Evolutionary conservation across 2,797 vertebrate species (phyloP).

Genomic region (Craterocephalus amniculus): DNA sequence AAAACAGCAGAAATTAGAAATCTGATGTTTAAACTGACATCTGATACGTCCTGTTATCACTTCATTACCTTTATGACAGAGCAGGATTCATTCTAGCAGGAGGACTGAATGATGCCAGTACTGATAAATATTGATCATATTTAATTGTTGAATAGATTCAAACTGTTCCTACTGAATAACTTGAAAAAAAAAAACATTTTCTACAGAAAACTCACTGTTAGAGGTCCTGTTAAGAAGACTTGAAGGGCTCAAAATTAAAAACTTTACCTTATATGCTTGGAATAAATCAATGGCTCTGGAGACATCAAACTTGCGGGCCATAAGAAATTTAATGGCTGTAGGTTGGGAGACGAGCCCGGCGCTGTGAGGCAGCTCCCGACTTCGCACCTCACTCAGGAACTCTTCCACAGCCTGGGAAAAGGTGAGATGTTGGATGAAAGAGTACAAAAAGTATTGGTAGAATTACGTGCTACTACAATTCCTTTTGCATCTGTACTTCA

Average conservation of each 20-base stretch:
- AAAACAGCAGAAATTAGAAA: background rate
- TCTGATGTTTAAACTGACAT: background rate
- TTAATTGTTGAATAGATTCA: background rate
- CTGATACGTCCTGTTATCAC: background rate
- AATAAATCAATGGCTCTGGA: constrained; percentile 86
- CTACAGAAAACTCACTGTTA: too few relatives aligned
- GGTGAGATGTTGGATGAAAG: background rate
- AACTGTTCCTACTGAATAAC: background rate
- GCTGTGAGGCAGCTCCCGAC: constrained; percentile 83
- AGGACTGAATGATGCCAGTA: too few relatives aligned
- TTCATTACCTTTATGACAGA: background rate
- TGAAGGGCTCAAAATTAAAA: background rate
- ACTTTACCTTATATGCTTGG: constrained; percentile 86
- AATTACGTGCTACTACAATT: background rate
- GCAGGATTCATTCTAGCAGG: background rate
- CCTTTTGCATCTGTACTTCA: background rate
- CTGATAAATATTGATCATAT: background rate
- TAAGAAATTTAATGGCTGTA: constrained; percentile 88
- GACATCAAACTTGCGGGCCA: constrained; percentile 89
- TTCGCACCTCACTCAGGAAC: constrained; percentile 85
- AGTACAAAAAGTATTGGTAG: too few relatives aligned
- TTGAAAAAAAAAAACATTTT: background rate
- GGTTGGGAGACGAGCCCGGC: constrained; percentile 85
- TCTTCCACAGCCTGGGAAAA: constrained; percentile 83
- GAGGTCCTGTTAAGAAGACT: too few relatives aligned